Percentiles rank a stretch among this genome's conserved stretches.
phyloP scores from a whole-genome alignment of 2,888 invertebrate genomes.

The Brachynemurus nebulosus region DNA sequence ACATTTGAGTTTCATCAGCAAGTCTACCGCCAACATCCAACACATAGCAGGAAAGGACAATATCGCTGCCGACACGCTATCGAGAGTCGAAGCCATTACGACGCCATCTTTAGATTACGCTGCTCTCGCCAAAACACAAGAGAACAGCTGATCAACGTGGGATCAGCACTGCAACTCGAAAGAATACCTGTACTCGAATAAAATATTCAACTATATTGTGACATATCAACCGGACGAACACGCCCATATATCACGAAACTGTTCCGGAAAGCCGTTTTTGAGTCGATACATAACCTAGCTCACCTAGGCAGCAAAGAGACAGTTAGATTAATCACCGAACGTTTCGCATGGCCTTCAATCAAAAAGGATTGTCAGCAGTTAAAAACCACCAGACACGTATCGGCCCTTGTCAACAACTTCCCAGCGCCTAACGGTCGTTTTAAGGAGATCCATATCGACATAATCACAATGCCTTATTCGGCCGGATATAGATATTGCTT shows the following conservation, averaged over 20 bases:
- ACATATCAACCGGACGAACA: neutral
- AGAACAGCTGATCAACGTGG: neutral
- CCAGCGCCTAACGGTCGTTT: constrained; percentile 21
- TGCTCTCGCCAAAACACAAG: neutral
- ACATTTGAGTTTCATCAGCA: constrained; percentile 24
- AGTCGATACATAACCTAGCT: constrained; percentile 19
- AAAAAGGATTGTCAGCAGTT: constrained; percentile 24
- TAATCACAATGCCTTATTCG: neutral
- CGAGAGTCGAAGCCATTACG: constrained; percentile 3
- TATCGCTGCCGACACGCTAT: constrained; percentile 25
- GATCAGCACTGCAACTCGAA: neutral
- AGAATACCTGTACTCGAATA: neutral
- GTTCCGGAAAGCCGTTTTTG: constrained; percentile 10
- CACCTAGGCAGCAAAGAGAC: constrained; percentile 21
- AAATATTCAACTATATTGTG: neutral
- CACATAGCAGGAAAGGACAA: constrained; percentile 22
- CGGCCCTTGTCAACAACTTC: constrained; percentile 19
- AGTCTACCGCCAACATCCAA: constrained; percentile 26
- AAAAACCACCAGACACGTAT: constrained; percentile 24
- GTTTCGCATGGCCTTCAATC: constrained; percentile 28
- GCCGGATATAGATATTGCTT: neutral
- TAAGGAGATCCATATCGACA: constrained; percentile 17
- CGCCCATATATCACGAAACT: constrained; percentile 13
- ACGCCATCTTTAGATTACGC: neutral
- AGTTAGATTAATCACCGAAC: constrained; percentile 21